Percentiles rank a stretch among this genome's conserved stretches.
These are phyloP conservation scores for Limnephilus marmoratus DNA, from an alignment of 2,888 invertebrate species.

Conservation along the genomic window DNA sequence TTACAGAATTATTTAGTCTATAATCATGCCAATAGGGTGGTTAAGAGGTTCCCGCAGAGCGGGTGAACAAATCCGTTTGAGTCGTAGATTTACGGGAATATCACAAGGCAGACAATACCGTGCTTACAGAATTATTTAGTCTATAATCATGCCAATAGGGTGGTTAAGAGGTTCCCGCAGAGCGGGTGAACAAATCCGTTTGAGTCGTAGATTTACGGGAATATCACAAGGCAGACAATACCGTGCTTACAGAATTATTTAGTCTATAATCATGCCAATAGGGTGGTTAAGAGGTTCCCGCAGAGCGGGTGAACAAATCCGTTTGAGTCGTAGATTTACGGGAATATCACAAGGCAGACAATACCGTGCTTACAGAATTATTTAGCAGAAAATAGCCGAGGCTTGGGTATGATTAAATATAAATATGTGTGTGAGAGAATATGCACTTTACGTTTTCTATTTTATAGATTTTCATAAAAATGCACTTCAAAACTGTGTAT, in stretches of 20 bases:
- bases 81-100: background rate
- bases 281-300: background rate
- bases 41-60: background rate
- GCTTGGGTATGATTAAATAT: background rate
- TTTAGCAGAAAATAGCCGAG: background rate
- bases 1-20: too few species aligned
- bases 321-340: background rate
- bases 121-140: too few species aligned
- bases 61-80: background rate
- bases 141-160: conserved; percentile 17
- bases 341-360: background rate
- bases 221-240: background rate
- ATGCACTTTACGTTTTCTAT: background rate
- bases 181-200: background rate
- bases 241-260: too few species aligned
- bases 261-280: conserved; percentile 12
- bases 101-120: background rate
- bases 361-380: background rate
- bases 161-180: background rate
- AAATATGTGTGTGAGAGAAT: background rate
- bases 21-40: conserved; percentile 5
- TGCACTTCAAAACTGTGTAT: too few species aligned
- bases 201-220: background rate
- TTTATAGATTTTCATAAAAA: background rate
- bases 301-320: background rate